These are phyloP conservation scores for Ceratina australensis DNA, from an alignment of 1,140 invertebrate species.

Conservation along the genomic window DNA sequence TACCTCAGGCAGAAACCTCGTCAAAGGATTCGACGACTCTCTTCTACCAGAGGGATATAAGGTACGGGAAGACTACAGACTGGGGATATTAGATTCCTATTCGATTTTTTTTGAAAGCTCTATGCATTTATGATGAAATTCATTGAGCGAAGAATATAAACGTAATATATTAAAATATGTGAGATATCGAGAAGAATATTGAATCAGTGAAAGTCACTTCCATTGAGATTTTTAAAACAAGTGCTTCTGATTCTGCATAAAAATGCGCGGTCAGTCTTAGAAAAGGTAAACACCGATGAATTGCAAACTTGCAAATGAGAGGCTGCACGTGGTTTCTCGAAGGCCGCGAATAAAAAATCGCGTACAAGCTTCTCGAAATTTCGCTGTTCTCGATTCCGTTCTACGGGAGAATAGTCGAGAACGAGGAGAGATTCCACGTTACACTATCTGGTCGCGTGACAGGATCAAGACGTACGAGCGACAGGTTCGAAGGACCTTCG, in stretches of 20 bases:
- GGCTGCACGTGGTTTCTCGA: not conserved
- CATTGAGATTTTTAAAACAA: not conserved
- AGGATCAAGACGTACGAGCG: not conserved
- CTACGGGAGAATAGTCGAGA: not conserved
- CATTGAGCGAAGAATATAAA: too few relatives aligned
- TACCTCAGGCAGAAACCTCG: too few relatives aligned
- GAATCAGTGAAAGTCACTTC: too few relatives aligned
- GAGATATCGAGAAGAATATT: too few relatives aligned
- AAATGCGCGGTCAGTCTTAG: not conserved
- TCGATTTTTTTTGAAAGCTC: too few relatives aligned
- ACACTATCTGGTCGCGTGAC: not conserved
- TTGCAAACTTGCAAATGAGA: not conserved
- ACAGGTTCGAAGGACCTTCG: conserved; percentile 20
- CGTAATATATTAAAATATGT: too few relatives aligned
- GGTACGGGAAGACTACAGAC: too few relatives aligned
- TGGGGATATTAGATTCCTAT: too few relatives aligned
- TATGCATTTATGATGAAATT: too few relatives aligned
- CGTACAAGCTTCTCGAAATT: not conserved
- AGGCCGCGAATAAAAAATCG: not conserved
- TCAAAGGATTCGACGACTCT: not conserved
- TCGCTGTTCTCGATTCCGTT: not conserved
- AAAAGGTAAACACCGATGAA: not conserved
- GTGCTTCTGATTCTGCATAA: too few relatives aligned
- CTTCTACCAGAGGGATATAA: not conserved
- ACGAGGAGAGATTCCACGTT: not conserved